Evolutionary conservation across 2,113 vertebrate genomes (phyloP).

Genomic region (Nesogale talazaci): DNA sequence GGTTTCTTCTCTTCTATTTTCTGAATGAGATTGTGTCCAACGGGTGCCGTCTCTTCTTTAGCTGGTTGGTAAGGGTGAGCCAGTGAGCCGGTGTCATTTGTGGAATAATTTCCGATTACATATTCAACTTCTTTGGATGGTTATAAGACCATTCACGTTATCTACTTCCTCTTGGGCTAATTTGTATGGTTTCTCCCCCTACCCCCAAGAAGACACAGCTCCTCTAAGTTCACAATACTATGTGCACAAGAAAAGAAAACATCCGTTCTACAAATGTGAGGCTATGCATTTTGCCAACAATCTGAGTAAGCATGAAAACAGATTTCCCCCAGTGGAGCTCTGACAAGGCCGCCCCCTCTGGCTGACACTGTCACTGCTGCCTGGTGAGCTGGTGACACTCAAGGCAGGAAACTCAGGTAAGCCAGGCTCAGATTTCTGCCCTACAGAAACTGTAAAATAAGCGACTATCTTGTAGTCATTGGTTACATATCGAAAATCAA

Average conservation of each 20-base stretch:
- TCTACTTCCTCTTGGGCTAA: background rate
- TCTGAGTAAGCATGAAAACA: background rate
- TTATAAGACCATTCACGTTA: background rate
- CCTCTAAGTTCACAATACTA: background rate
- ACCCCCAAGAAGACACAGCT: background rate
- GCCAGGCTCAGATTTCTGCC: background rate
- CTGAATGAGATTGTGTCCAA: slow-evolving; percentile 14
- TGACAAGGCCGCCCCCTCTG: background rate
- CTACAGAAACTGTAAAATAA: background rate
- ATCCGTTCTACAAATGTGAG: background rate
- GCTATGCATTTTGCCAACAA: background rate
- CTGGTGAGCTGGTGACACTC: background rate
- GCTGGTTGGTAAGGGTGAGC: background rate
- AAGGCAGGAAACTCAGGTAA: background rate
- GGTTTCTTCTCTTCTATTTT: slow-evolving; percentile 31
- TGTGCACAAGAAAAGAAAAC: background rate
- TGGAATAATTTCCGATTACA: background rate
- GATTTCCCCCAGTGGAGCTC: background rate
- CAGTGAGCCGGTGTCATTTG: too few species aligned
- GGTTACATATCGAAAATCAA: background rate
- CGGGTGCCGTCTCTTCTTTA: slow-evolving; percentile 31
- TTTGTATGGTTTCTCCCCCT: background rate
- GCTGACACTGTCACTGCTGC: background rate
- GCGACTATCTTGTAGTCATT: background rate
- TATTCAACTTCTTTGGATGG: background rate